Evolutionary conservation across 2,113 vertebrate genomes (phyloP).

Genomic region (western clawed frog (Xenopus tropicalis)): DNA sequence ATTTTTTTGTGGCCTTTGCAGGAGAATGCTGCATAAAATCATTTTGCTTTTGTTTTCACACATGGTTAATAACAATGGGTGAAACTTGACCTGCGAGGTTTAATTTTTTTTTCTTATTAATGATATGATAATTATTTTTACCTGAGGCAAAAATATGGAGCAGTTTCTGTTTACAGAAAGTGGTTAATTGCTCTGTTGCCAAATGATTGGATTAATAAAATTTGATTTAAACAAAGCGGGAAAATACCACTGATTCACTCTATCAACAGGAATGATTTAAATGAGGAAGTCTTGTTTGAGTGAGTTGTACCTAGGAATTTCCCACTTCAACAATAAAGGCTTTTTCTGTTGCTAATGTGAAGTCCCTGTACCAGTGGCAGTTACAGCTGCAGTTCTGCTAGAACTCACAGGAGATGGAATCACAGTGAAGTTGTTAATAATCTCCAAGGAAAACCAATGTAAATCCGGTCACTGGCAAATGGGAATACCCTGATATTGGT

Average conservation of each 20-base stretch:
- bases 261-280: constrained; percentile 1
- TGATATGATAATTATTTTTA: constrained; percentile 6
- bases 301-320: neutral
- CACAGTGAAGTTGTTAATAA: too few relatives aligned
- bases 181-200: constrained; percentile 18
- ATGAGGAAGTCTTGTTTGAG: constrained; percentile 3
- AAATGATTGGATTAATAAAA: constrained; percentile 31
- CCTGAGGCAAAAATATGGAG: constrained; percentile 9
- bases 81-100: constrained; percentile 28
- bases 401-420: neutral
- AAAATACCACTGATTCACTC: neutral
- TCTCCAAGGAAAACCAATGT: too few relatives aligned
- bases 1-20: too few relatives aligned
- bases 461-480: too few relatives aligned
- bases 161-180: constrained; percentile 40
- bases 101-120: neutral
- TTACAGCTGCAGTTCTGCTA: neutral
- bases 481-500: too few relatives aligned
- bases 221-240: neutral
- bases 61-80: constrained; percentile 5
- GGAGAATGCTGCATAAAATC: neutral
- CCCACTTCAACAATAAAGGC: neutral
- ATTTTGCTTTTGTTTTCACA: constrained; percentile 15
- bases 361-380: neutral
- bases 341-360: too few relatives aligned